These are phyloP conservation scores for Helobdella robusta DNA, from an alignment of 2,888 invertebrate species.

Conservation along the genomic window DNA sequence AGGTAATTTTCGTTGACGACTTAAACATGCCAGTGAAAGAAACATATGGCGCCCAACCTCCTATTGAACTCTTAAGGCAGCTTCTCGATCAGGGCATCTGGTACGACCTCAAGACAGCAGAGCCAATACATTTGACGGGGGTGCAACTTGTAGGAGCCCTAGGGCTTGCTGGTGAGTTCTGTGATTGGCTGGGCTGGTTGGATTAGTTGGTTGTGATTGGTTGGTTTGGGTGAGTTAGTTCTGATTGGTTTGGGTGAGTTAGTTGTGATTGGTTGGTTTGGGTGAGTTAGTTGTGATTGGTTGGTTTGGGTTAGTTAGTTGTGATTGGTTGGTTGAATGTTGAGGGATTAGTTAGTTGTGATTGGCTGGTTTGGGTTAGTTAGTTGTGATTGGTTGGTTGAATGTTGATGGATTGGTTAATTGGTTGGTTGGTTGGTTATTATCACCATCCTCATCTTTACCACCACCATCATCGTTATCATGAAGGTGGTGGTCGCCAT, in stretches of 20 bases:
- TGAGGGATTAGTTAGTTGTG: too few relatives aligned
- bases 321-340: too few relatives aligned
- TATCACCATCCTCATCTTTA: too few relatives aligned
- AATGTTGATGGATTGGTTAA: too few relatives aligned
- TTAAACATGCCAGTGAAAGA: constrained; percentile 88
- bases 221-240: too few relatives aligned
- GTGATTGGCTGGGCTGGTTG: not conserved
- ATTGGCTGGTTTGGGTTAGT: too few relatives aligned
- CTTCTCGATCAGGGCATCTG: constrained; percentile 50
- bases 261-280: not conserved
- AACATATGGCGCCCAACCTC: constrained; percentile 83
- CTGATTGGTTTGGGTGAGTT: not conserved
- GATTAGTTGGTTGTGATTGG: not conserved
- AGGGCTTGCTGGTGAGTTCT: constrained; percentile 53
- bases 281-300: not conserved
- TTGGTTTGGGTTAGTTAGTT: too few relatives aligned
- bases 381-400: too few relatives aligned
- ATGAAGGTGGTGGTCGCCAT: constrained; percentile 52
- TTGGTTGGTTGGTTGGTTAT: too few relatives aligned
- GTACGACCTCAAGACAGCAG: constrained; percentile 49
- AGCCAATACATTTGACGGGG: constrained; percentile 47
- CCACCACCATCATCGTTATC: too few relatives aligned
- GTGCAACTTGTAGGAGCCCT: constrained; percentile 49
- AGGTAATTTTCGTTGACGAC: constrained; percentile 86
- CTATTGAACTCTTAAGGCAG: constrained; percentile 69